Evolutionary conservation across 2,797 vertebrate genomes (phyloP).

Genomic region (Lerista edwardsae): DNA sequence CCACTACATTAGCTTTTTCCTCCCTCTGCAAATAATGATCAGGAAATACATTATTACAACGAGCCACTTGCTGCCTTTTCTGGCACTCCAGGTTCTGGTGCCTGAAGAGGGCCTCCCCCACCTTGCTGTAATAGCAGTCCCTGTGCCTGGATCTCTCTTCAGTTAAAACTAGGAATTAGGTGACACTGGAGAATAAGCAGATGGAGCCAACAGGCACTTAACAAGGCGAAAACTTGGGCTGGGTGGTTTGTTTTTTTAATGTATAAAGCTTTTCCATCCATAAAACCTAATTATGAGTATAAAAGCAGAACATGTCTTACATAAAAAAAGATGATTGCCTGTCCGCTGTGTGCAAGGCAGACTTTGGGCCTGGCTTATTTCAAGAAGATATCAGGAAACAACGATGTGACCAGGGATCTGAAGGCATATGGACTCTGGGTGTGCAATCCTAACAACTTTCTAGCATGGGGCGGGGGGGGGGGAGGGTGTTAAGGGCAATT

Average conservation of each 20-base stretch:
- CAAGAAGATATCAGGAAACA: background rate
- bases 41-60: too few species aligned
- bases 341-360: background rate
- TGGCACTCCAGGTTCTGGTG: too few species aligned
- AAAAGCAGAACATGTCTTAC: background rate
- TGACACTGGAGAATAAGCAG: slow-evolving; percentile 22
- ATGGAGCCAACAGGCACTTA: background rate
- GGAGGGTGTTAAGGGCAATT: too few species aligned
- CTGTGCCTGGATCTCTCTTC: background rate
- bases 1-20: too few species aligned
- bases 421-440: too few species aligned
- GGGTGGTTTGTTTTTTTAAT: too few species aligned
- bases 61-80: too few species aligned
- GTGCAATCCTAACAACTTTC: too few species aligned
- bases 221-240: slow-evolving; percentile 6
- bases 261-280: slow-evolving; percentile 1
- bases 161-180: accelerated
- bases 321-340: too few species aligned
- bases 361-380: background rate
- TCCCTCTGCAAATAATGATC: too few species aligned
- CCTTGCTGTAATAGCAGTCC: background rate
- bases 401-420: background rate
- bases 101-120: too few species aligned
- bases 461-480: too few species aligned
- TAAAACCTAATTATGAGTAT: slow-evolving; percentile 14